Percentiles rank a stretch among this genome's conserved stretches.
Conservation (phyloP, 1,140 invertebrate species). For the Yoshiicerus persimilis region DNA sequence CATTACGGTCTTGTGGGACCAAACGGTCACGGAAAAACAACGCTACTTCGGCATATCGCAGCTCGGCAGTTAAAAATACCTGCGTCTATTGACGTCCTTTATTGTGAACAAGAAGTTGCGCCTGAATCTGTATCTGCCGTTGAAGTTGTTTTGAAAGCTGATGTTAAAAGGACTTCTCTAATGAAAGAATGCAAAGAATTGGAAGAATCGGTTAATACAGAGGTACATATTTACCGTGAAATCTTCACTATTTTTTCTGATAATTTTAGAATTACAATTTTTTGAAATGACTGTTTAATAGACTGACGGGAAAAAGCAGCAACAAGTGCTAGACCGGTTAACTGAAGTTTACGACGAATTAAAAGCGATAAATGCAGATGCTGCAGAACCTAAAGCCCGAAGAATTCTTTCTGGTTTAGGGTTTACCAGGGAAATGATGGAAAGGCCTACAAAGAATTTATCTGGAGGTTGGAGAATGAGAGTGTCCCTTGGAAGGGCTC, state of each 20-base stretch:
- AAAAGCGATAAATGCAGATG: slow-evolving; percentile 93
- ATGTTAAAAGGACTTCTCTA: slow-evolving; percentile 81
- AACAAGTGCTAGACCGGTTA: slow-evolving; percentile 44
- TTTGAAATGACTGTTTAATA: background rate
- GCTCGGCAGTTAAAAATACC: slow-evolving; percentile 88
- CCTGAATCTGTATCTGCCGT: slow-evolving; percentile 90
- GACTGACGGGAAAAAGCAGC: slow-evolving; percentile 32
- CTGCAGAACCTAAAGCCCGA: slow-evolving; percentile 90
- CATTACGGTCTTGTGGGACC: slow-evolving; percentile 98
- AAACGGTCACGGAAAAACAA: slow-evolving; percentile 99
- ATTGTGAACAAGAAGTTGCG: slow-evolving; percentile 98
- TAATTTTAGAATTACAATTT: background rate
- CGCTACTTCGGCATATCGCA: slow-evolving; percentile 88
- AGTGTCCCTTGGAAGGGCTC: slow-evolving; percentile 87
- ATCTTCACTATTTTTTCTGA: background rate
- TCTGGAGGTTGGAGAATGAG: slow-evolving; percentile 99
- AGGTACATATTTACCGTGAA: slow-evolving; percentile 13
- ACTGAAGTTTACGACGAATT: slow-evolving; percentile 88
- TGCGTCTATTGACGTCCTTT: slow-evolving; percentile 92
- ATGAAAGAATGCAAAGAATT: slow-evolving; percentile 81
- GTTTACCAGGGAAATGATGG: slow-evolving; percentile 91
- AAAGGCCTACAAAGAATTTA: slow-evolving; percentile 90
- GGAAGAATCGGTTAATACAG: slow-evolving; percentile 60
- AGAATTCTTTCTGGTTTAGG: slow-evolving; percentile 96
- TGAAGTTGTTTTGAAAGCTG: slow-evolving; percentile 87